These are phyloP conservation scores for Drosophila merina DNA, from an alignment of 2,888 invertebrate genomes.

Conservation along the genomic window DNA sequence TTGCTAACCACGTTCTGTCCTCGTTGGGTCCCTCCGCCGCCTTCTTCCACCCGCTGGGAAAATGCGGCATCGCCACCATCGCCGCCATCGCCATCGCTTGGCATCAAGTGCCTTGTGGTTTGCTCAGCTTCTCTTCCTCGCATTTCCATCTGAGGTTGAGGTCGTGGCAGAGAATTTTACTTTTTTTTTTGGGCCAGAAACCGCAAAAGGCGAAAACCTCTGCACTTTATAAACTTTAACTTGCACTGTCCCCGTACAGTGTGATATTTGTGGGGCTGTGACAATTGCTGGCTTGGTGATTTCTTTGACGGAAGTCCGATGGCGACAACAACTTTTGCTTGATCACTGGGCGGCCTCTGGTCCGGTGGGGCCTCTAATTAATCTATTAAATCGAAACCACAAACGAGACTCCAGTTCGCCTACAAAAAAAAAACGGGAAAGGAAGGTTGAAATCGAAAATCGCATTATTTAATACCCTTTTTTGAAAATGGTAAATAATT, in stretches of 20 bases:
- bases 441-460: background rate
- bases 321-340: slow-evolving; percentile 73
- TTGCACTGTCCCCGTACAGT: slow-evolving; percentile 39
- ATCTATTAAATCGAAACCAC: slow-evolving; percentile 76
- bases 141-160: slow-evolving; percentile 35
- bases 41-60: slow-evolving; percentile 22
- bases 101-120: slow-evolving; percentile 71
- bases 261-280: slow-evolving; percentile 42
- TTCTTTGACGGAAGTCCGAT: slow-evolving; percentile 73
- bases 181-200: slow-evolving; percentile 48
- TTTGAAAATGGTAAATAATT: background rate
- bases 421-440: slow-evolving; percentile 52
- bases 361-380: slow-evolving; percentile 67
- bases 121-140: slow-evolving; percentile 5
- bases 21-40: slow-evolving; percentile 47
- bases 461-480: slow-evolving; percentile 3
- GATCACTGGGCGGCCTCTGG: slow-evolving; percentile 76
- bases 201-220: slow-evolving; percentile 56
- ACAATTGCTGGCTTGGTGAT: slow-evolving; percentile 27
- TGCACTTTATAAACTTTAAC: slow-evolving; percentile 61
- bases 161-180: slow-evolving; percentile 19
- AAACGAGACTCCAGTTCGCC: slow-evolving; percentile 65
- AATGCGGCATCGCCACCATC: slow-evolving; percentile 54
- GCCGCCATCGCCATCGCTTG: slow-evolving; percentile 66
- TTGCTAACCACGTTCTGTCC: slow-evolving; percentile 80